These are phyloP conservation scores for Meteorus sp. DNA, from an alignment of 1,140 invertebrate genomes.

Conservation along the genomic window DNA sequence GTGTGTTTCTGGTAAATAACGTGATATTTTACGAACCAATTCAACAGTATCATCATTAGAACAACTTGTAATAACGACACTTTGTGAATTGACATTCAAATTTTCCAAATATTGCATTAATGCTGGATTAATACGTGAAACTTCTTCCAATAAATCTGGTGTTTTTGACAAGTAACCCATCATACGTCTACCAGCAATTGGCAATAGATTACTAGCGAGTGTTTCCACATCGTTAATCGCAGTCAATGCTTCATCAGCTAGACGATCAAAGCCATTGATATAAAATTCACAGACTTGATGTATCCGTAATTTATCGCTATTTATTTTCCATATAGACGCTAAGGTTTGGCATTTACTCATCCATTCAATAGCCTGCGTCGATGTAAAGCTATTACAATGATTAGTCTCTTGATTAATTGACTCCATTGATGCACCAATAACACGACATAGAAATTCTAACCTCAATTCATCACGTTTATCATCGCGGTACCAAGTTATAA, in stretches of 20 bases:
- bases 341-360: constrained; percentile 72
- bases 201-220: constrained; percentile 68
- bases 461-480: constrained; percentile 59
- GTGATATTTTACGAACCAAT: constrained; percentile 44
- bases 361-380: constrained; percentile 66
- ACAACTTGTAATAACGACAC: constrained; percentile 48
- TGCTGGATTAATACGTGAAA: constrained; percentile 69
- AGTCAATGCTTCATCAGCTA: constrained; percentile 73
- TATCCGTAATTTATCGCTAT: constrained; percentile 73
- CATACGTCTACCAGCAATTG: constrained; percentile 73
- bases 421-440: constrained; percentile 69
- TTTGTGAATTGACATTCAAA: constrained; percentile 56
- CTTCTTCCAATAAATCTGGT: constrained; percentile 63
- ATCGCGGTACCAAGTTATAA: constrained; percentile 54
- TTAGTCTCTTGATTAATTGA: constrained; percentile 61
- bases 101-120: constrained; percentile 71
- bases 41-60: constrained; percentile 50
- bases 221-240: constrained; percentile 67
- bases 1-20: constrained; percentile 46
- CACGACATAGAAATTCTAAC: constrained; percentile 66
- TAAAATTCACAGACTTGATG: constrained; percentile 80
- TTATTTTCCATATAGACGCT: constrained; percentile 78
- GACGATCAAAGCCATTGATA: constrained; percentile 72
- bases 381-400: constrained; percentile 57
- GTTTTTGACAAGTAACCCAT: constrained; percentile 65